Percentiles rank a stretch among this genome's conserved stretches.
Evolutionary conservation across 2,113 vertebrate species (phyloP).

Genomic region (Gadus macrocephalus): DNA sequence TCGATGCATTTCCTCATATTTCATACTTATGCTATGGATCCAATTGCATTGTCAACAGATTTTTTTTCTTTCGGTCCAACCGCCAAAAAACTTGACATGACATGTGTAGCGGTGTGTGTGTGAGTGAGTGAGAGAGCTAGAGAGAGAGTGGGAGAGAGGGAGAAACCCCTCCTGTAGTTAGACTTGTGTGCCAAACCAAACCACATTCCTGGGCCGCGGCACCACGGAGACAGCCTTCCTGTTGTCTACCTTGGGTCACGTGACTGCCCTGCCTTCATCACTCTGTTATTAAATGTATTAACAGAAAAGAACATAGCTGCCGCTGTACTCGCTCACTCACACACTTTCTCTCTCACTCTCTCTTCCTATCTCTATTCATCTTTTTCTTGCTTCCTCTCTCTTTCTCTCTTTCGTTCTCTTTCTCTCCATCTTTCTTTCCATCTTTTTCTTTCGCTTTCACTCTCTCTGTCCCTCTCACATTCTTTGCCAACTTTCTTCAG

Average conservation of each 20-base stretch:
- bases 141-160: too few species aligned
- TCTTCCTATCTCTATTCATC: not conserved
- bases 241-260: constrained; percentile 50
- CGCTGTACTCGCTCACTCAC: not conserved
- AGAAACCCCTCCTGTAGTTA: not conserved
- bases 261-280: constrained; percentile 47
- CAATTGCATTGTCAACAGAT: too few species aligned
- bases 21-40: too few species aligned
- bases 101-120: too few species aligned
- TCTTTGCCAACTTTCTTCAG: not conserved
- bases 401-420: not conserved
- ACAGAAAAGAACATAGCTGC: constrained; percentile 17
- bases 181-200: constrained; percentile 3
- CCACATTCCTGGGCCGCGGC: constrained; percentile 43
- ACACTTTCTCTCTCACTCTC: not conserved
- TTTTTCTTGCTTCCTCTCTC: too few species aligned
- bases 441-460: not conserved
- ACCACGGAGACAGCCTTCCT: constrained; percentile 46
- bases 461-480: not conserved
- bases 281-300: constrained; percentile 53
- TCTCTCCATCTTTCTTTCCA: not conserved
- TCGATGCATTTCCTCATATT: too few species aligned
- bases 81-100: too few species aligned
- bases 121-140: too few species aligned
- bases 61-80: too few species aligned